Percentiles rank a stretch among this genome's conserved stretches.
Evolutionary conservation across 2,888 invertebrate genomes (phyloP).

Genomic region (Ormyrus pomaceus): DNA sequence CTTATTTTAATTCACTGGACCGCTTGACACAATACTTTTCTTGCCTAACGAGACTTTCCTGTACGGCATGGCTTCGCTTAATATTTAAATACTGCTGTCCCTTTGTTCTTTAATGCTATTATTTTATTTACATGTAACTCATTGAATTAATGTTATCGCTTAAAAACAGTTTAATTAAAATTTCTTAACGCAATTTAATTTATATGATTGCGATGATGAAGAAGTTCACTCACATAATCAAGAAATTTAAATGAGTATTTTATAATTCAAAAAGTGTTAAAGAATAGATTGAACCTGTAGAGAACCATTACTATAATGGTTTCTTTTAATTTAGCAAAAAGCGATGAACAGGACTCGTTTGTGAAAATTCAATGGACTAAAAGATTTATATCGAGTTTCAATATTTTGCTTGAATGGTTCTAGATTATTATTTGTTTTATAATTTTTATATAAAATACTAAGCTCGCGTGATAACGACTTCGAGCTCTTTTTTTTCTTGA

Average conservation of each 20-base stretch:
- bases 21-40: constrained; percentile 30
- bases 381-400: too few relatives aligned
- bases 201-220: too few relatives aligned
- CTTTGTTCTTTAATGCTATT: constrained; percentile 15
- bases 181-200: too few relatives aligned
- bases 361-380: not conserved
- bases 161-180: too few relatives aligned
- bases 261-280: too few relatives aligned
- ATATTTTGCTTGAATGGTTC: constrained; percentile 33
- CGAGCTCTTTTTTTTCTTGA: constrained; percentile 21
- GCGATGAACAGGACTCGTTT: too few relatives aligned
- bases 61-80: not conserved
- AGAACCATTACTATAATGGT: too few relatives aligned
- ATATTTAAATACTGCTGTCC: not conserved
- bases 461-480: constrained; percentile 48
- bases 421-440: constrained; percentile 29
- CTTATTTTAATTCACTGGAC: constrained; percentile 45
- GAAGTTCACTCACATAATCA: too few relatives aligned
- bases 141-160: not conserved
- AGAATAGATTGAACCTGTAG: too few relatives aligned
- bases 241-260: too few relatives aligned
- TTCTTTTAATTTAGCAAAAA: too few relatives aligned
- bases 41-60: not conserved
- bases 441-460: constrained; percentile 59
- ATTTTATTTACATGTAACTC: constrained; percentile 37